A percentile compares a stretch with the other conserved stretches of the same genome.
Evolutionary conservation across 1,140 invertebrate genomes (phyloP).

Genomic region (Drosophila tristis): DNA sequence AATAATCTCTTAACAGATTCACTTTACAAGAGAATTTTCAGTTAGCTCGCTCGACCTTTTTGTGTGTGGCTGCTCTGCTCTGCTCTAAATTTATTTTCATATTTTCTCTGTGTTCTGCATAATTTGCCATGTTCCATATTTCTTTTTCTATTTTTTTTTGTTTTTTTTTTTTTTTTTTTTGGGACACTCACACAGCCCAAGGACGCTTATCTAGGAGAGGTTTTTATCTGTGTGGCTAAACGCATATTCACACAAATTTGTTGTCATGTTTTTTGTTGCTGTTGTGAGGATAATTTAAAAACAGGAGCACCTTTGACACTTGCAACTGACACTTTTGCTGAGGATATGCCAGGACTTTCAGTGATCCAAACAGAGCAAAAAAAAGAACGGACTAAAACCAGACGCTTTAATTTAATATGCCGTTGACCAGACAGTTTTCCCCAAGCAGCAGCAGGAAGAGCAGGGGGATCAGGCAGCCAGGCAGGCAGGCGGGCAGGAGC

Average conservation of each 20-base stretch:
- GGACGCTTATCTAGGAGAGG: conserved; percentile 60
- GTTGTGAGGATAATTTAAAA: conserved; percentile 75
- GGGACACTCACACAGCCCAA: conserved; percentile 24
- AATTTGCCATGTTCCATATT: conserved; percentile 64
- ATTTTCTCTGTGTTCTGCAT: conserved; percentile 69
- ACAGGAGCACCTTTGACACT: conserved; percentile 80
- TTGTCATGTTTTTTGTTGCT: conserved; percentile 72
- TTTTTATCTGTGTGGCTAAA: conserved; percentile 64
- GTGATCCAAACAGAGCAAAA: not conserved
- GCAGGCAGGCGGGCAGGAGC: not conserved
- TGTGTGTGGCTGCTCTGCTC: conserved; percentile 1
- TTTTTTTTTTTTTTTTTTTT: not conserved
- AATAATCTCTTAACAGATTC: conserved; percentile 61
- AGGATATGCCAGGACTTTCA: conserved; percentile 8
- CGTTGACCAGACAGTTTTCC: conserved; percentile 62
- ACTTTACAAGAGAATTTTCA: conserved; percentile 44
- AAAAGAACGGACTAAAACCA: conserved; percentile 30
- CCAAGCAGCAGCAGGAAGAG: not conserved
- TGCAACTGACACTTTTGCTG: conserved; percentile 75
- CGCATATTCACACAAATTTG: conserved; percentile 79
- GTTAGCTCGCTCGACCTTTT: conserved; percentile 30
- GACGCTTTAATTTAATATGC: conserved; percentile 82
- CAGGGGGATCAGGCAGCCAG: too few species aligned
- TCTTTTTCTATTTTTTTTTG: not conserved
- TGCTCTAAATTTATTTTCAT: conserved; percentile 22